Percentiles rank a stretch among this genome's conserved stretches.
Conservation (phyloP, 2,113 vertebrate species). For the Hemicordylus capensis region DNA sequence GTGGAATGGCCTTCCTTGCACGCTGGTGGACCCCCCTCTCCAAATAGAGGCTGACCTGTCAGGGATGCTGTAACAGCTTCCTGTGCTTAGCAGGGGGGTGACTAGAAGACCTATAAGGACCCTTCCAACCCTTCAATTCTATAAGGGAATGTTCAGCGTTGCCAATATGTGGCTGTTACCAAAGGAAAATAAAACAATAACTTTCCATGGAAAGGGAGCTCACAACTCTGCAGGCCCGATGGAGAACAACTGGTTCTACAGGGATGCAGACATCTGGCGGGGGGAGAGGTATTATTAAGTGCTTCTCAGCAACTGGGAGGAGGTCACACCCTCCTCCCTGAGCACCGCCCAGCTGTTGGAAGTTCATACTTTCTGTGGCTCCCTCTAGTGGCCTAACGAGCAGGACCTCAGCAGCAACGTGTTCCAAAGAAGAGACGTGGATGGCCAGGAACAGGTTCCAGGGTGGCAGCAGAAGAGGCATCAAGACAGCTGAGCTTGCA, state of each 20-base stretch:
- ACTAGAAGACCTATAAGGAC: no score
- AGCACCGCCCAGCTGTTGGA: neutral
- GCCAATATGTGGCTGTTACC: no score
- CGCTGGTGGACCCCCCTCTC: no score
- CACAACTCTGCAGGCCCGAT: neutral
- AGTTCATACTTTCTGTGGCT: accelerated
- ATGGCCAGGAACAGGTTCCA: neutral
- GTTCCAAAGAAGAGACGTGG: neutral
- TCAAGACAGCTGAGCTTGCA: neutral
- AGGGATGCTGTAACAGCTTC: no score
- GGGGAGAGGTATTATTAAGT: neutral
- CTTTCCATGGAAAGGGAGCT: neutral
- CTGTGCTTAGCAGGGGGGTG: no score
- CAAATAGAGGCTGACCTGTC: no score
- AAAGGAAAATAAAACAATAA: no score
- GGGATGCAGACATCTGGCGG: no score
- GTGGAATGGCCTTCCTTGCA: no score
- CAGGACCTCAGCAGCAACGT: accelerated
- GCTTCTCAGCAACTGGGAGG: accelerated
- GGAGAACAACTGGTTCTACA: no score
- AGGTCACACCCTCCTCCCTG: neutral
- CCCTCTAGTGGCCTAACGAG: neutral
- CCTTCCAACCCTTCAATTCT: no score
- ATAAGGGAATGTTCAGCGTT: no score
- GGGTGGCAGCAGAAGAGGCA: neutral